Evolutionary conservation across 2,113 vertebrate genomes (phyloP), one percentile per base, ranked within the genome.

Genomic region (Gila orcuttii): DNA sequence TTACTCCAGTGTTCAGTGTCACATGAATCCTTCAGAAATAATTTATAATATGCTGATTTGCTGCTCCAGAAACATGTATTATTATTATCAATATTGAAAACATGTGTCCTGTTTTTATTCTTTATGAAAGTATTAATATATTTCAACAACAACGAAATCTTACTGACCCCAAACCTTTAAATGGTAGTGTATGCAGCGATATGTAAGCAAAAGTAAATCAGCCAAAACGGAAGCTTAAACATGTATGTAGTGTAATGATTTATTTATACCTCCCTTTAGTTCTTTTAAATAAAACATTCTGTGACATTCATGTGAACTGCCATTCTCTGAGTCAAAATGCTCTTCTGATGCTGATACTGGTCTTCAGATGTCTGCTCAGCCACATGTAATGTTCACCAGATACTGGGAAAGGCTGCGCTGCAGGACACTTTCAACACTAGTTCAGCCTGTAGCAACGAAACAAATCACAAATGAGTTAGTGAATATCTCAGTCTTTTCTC

Each of bases 241-340:
- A 68, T 33, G 17, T 68, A 82, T 69, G 62, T 52, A 69, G 62
- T 0, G 0, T 50, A 3, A 82, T 68, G 13, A 82, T 69, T 82
- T 68, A 82, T 68, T 52, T 11, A 82, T 66, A 28, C 39, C 68
- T 2, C 21, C 8, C 25, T 28, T 52, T 82, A 52, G 17, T 52
- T 69, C 3, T 69, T 47, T 52, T 52, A 23, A 82, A 69, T 82
- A 55, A 82, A 82, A 69, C 64, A 82, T 82, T 82, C 4, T 10
- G 15, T 69, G 45, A 69, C 62, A 33, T 36, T 68, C 42, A 82
- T 69, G 25, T 39, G 21, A 57, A 82, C 21, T 25, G 23, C 23
- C 5, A 79, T 79, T 62, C 39, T 62, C 33, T 36, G 55, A 28
- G 42, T 33, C 42, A 19, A 4, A 10, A 6, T 60, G 55, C 15